phyloP scores from a whole-genome alignment of 2,888 invertebrate genomes.

The Pachliopta kotzebuea region DNA sequence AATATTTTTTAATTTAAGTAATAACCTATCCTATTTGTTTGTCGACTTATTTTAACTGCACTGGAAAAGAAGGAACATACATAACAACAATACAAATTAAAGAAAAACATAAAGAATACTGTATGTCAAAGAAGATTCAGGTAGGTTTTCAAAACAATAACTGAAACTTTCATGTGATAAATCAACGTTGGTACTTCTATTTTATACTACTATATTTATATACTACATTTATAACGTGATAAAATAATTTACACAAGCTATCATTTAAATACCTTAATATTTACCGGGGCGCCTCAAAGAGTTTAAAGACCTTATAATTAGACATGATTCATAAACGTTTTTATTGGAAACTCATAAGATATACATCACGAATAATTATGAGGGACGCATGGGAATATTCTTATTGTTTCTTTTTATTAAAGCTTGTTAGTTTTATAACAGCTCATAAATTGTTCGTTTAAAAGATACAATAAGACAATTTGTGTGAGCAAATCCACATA shows the following conservation, averaged over 20 bases:
- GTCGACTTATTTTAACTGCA: too few relatives aligned
- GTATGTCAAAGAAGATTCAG: too few relatives aligned
- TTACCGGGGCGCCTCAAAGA: constrained; percentile 6
- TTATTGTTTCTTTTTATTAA: constrained; percentile 24
- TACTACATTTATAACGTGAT: too few relatives aligned
- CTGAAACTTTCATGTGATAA: too few relatives aligned
- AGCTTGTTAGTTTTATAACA: constrained; percentile 21
- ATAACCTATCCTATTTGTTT: too few relatives aligned
- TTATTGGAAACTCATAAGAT: constrained; percentile 41
- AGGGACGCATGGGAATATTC: constrained; percentile 29
- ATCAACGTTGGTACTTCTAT: too few relatives aligned
- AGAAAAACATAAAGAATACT: too few relatives aligned
- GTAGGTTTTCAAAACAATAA: too few relatives aligned
- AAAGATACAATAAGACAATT: constrained; percentile 7
- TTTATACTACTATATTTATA: too few relatives aligned
- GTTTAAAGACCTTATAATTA: constrained; percentile 28
- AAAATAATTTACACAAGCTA: background rate
- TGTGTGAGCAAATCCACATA: background rate
- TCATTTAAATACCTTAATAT: background rate
- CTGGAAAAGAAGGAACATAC: too few relatives aligned
- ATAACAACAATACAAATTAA: too few relatives aligned
- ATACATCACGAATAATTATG: constrained; percentile 38
- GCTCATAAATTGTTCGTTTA: constrained; percentile 13
- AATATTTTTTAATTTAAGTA: too few relatives aligned
- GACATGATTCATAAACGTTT: constrained; percentile 31